Evolutionary conservation across 2,888 invertebrate genomes (phyloP).

Genomic region (Agonopterix subpropinquella): DNA sequence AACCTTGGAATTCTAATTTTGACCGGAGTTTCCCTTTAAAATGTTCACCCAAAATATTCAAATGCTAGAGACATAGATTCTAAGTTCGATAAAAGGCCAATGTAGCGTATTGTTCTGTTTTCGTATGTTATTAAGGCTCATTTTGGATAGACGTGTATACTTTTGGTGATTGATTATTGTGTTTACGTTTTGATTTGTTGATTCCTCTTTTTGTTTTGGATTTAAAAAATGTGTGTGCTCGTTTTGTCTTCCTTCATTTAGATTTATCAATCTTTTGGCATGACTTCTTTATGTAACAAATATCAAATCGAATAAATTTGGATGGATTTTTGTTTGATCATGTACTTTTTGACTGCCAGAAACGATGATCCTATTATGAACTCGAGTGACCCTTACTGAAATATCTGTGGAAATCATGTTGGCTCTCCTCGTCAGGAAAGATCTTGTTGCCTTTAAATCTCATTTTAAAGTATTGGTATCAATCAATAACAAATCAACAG

Average conservation of each 20-base stretch:
- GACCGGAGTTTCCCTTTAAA: constrained; percentile 57
- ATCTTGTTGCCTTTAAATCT: too few species aligned
- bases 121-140: constrained; percentile 39
- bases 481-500: too few species aligned
- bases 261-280: background rate
- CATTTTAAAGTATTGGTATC: too few species aligned
- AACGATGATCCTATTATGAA: too few species aligned
- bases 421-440: too few species aligned
- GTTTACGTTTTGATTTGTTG: constrained; percentile 14
- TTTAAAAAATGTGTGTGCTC: too few species aligned
- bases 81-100: constrained; percentile 47
- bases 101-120: constrained; percentile 49
- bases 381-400: too few species aligned
- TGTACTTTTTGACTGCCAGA: too few species aligned
- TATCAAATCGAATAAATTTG: too few species aligned
- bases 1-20: constrained; percentile 54
- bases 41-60: constrained; percentile 59
- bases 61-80: constrained; percentile 56
- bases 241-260: too few species aligned
- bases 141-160: constrained; percentile 21
- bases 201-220: background rate
- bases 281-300: background rate
- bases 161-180: constrained; percentile 30
- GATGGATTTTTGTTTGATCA: too few species aligned
- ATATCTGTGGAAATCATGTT: too few species aligned